phyloP scores from a whole-genome alignment of 2,113 vertebrate species.

The Chloropsis hardwickii region DNA sequence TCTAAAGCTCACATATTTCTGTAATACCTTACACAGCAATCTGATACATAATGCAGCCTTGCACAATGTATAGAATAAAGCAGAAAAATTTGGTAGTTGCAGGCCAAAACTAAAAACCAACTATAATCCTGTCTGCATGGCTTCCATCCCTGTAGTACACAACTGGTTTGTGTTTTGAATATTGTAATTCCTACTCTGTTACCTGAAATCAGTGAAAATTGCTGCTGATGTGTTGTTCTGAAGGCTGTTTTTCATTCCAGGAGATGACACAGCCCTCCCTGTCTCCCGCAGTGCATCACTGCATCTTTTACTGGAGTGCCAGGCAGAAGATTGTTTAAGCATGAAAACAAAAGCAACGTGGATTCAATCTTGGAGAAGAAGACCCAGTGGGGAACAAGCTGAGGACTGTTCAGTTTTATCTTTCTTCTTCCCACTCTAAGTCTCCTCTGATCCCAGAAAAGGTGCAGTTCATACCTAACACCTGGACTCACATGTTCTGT shows the following conservation, averaged over 20 bases:
- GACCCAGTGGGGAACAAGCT: neutral
- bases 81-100: neutral
- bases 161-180: neutral
- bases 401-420: neutral
- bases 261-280: fast-evolving
- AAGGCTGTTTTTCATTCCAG: neutral
- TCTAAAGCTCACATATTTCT: neutral
- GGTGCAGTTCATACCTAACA: neutral
- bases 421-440: neutral
- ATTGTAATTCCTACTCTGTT: neutral
- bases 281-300: neutral
- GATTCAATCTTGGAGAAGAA: neutral
- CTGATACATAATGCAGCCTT: neutral
- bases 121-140: neutral
- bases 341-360: neutral
- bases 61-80: neutral
- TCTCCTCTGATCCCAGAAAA: neutral
- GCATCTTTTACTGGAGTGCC: neutral
- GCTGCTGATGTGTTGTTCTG: neutral
- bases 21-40: neutral
- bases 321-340: neutral
- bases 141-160: neutral
- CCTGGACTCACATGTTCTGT: fast-evolving
- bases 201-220: neutral
- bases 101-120: neutral